Percentiles rank a stretch among this genome's conserved stretches.
These are phyloP conservation scores for Oikopleura dioica DNA, from an alignment of 23 tunicate genomes.

Conservation along the genomic window DNA sequence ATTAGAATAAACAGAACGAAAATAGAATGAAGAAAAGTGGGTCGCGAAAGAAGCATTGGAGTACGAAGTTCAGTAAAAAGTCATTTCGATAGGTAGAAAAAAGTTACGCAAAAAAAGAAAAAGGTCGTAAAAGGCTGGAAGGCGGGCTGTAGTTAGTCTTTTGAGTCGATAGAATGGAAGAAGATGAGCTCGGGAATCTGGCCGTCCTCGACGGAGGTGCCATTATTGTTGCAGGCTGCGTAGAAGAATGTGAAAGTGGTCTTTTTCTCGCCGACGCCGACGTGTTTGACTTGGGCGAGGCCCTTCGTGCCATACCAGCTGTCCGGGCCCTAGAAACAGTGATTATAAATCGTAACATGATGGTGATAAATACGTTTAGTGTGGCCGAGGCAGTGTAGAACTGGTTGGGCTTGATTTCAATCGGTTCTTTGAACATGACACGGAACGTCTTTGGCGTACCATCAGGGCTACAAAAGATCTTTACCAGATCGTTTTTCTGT, in stretches of 20 bases:
- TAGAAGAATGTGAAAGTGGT: conserved; percentile 31
- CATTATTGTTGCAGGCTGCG: conserved; percentile 71
- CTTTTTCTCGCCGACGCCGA: conserved; percentile 20
- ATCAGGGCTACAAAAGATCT: conserved; percentile 58
- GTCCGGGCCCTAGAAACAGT: conserved; percentile 43
- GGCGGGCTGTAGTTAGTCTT: too few relatives aligned
- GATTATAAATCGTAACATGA: too few relatives aligned
- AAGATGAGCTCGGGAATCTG: conserved; percentile 88
- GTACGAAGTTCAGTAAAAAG: too few relatives aligned
- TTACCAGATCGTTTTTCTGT: too few relatives aligned
- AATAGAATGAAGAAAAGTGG: too few relatives aligned
- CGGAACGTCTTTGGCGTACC: conserved; percentile 54
- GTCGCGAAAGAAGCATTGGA: too few relatives aligned
- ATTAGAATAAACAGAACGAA: too few relatives aligned
- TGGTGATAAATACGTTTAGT: conserved; percentile 34
- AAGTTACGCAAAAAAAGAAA: too few relatives aligned
- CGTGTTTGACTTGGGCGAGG: conserved; percentile 29
- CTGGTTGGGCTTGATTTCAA: conserved; percentile 39
- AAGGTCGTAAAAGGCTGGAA: too few relatives aligned
- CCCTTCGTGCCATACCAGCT: conserved; percentile 68
- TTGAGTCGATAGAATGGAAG: conserved; percentile 12
- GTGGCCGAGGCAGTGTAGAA: conserved; percentile 58
- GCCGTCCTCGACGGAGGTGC: conserved; percentile 79
- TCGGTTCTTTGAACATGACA: conserved; percentile 76
- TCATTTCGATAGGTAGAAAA: too few relatives aligned